Base-by-base conservation (phyloP, 2,113 vertebrate genomes). In the Turdus rufiventris region DNA sequence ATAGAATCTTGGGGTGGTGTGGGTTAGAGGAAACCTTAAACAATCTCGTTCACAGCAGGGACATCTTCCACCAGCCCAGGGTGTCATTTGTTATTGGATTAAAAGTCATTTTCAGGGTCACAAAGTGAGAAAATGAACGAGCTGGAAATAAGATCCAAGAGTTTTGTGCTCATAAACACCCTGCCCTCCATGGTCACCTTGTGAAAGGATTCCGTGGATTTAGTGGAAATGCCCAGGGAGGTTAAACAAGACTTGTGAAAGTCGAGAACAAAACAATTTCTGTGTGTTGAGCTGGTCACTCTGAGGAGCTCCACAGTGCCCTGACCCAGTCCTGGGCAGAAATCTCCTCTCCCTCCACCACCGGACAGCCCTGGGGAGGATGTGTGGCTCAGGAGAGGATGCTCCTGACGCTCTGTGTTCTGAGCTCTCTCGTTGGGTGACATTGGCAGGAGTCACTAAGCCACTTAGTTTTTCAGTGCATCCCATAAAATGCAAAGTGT, bases 401-500 rank as follows among this genome's bases (percentile, higher is more conserved):
- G 8, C 33, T 76, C 66, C 3, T 2, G 63, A 51, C 38, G 8
- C 33, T 76, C 66, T 3, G 2, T 16, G 28, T 8, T 45, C 8
- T 8, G 54, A 48, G 62, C 50, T 12, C 54, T 90, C 47, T 68
- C 85, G 54, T 91, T 33, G 54, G 26, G 25, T 94, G 79, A 90
- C 82, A 66, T 93, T 93, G 91, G 54, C 66, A 85, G 79, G 70
- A 94, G 93, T 60, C 82, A 63, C 88, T 6, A 34, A 90, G 90
- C 71, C 67, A 60, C 90, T 96, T 84, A 21, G 42, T 54, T 91
- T 73, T 93, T 94, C 88, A 88, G 71, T 80, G 33, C 88, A n/a
- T 92, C 67, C 16, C 88, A 90, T 93, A 95, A 96, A 96, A 94
- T 91, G 91, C 85, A 80, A 95, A 91, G 91, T 78, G 50, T 67